Percentiles rank a stretch among this genome's conserved stretches.
Conservation (phyloP, 2,797 vertebrate species). For the Holocentrus rufus region DNA sequence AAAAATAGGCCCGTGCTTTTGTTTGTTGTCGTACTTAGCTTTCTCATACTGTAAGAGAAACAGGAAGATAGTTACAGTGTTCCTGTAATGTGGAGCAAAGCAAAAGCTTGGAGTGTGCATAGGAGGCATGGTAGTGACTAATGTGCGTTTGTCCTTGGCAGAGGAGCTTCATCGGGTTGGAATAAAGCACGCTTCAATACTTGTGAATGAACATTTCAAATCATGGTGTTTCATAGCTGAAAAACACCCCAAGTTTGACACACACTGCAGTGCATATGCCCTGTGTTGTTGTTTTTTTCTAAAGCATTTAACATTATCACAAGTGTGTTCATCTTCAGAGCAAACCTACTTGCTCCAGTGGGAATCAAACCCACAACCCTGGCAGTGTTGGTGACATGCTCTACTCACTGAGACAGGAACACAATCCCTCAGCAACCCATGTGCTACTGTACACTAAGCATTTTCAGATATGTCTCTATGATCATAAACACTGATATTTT, state of each 20-base stretch:
- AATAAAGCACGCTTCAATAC: conserved; percentile 20
- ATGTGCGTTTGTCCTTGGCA: neutral
- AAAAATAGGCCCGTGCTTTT: neutral
- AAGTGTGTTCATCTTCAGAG: conserved; percentile 31
- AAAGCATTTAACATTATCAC: conserved; percentile 34
- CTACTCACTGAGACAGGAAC: conserved; percentile 7
- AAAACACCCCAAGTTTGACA: conserved; percentile 9
- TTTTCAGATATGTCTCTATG: neutral
- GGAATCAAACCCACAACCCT: conserved; percentile 44
- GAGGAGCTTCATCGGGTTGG: neutral
- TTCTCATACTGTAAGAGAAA: neutral
- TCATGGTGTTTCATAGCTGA: conserved; percentile 1
- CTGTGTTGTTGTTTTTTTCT: conserved; percentile 15
- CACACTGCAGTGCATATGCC: too few relatives aligned
- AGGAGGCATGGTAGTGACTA: neutral
- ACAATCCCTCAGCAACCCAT: conserved; percentile 1
- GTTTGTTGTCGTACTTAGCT: too few relatives aligned
- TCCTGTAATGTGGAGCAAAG: neutral
- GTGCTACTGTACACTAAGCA: neutral
- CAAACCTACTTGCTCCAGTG: conserved; percentile 35
- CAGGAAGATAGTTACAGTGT: neutral
- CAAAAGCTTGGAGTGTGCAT: neutral
- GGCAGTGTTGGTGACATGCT: conserved; percentile 30
- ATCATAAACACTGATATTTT: neutral
- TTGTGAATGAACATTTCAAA: conserved; percentile 21